Evolutionary conservation across 1,140 invertebrate species (phyloP).

Genomic region (Scaptodrosophila lebanonensis): DNA sequence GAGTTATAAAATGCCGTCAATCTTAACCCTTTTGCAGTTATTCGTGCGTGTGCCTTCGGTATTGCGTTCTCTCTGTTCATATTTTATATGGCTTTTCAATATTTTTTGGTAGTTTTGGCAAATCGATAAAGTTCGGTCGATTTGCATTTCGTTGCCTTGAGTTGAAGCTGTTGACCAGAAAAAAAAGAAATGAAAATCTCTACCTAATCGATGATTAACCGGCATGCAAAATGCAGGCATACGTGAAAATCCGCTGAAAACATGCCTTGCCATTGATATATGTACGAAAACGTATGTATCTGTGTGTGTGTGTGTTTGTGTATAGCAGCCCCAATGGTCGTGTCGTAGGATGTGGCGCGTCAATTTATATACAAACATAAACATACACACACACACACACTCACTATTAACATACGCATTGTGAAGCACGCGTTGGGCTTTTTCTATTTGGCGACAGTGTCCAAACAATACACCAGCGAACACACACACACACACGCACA

Average conservation of each 20-base stretch:
- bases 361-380: too few species aligned
- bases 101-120: constrained; percentile 33
- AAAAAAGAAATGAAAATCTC: constrained; percentile 24
- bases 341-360: too few species aligned
- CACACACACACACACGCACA: constrained; percentile 7
- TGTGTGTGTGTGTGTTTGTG: constrained; percentile 6
- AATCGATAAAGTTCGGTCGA: constrained; percentile 31
- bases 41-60: constrained; percentile 31
- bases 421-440: too few species aligned
- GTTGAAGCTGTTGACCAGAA: constrained; percentile 1
- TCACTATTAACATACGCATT: too few species aligned
- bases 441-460: constrained; percentile 66
- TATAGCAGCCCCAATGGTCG: neutral
- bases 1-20: constrained; percentile 47
- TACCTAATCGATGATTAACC: constrained; percentile 32
- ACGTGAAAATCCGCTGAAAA: neutral
- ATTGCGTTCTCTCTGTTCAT: constrained; percentile 6
- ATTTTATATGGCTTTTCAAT: constrained; percentile 49
- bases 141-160: neutral
- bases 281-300: constrained; percentile 20
- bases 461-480: constrained; percentile 44
- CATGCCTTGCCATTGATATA: neutral
- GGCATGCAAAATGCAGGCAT: neutral
- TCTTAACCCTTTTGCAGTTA: constrained; percentile 65
- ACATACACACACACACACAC: constrained; percentile 18